phyloP scores from a whole-genome alignment of 2,888 invertebrate species.

The Temnothorax rugatulus region DNA sequence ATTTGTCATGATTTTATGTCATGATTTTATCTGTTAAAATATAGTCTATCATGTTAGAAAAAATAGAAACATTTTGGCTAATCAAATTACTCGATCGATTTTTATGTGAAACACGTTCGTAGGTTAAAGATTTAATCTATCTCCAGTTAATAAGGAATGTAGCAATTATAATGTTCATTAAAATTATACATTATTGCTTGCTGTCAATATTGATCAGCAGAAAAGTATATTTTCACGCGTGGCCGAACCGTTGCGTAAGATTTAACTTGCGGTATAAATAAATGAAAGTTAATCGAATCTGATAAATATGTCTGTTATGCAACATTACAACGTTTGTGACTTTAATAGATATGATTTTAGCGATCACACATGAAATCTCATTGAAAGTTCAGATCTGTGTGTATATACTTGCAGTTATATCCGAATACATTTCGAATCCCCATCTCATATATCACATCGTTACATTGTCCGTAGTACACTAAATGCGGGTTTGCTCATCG shows the following conservation, averaged over 20 bases:
- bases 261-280: slow-evolving; percentile 4
- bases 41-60: background rate
- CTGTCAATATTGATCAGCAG: slow-evolving; percentile 21
- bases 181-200: slow-evolving; percentile 9
- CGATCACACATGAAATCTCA: background rate
- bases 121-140: background rate
- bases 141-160: background rate
- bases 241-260: background rate
- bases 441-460: background rate
- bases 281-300: slow-evolving; percentile 21
- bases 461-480: background rate
- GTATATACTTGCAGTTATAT: background rate
- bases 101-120: background rate
- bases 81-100: background rate
- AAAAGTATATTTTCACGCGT: slow-evolving; percentile 30
- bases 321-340: slow-evolving; percentile 20
- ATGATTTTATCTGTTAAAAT: background rate
- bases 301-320: background rate
- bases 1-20: background rate
- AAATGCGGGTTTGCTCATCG: background rate
- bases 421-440: slow-evolving; percentile 9
- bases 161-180: background rate
- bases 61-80: background rate
- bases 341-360: slow-evolving; percentile 1
- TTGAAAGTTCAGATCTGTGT: slow-evolving; percentile 13